Evolutionary conservation across 2,888 invertebrate species (phyloP).

Genomic region (Amitus sp.): DNA sequence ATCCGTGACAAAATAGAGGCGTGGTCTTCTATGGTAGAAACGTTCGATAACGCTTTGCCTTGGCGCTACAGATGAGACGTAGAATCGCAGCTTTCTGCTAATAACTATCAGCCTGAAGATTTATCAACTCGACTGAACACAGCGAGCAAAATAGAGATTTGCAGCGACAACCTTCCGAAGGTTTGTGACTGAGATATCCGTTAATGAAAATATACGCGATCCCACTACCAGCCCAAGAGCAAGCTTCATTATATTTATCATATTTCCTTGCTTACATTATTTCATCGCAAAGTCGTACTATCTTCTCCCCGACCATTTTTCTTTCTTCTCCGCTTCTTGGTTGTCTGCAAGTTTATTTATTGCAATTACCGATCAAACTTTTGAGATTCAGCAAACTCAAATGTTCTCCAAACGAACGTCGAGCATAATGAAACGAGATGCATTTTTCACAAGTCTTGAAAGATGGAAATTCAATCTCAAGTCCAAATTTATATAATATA

Average conservation of each 20-base stretch:
- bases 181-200: slow-evolving; percentile 34
- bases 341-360: not conserved
- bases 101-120: slow-evolving; percentile 38
- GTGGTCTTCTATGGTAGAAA: slow-evolving; percentile 29
- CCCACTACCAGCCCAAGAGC: slow-evolving; percentile 23
- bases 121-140: slow-evolving; percentile 38
- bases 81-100: slow-evolving; percentile 37
- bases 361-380: not conserved
- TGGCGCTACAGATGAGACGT: slow-evolving; percentile 29
- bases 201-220: slow-evolving; percentile 40
- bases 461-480: no score
- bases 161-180: slow-evolving; percentile 35
- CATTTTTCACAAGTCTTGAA: no score
- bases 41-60: slow-evolving; percentile 38
- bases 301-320: slow-evolving; percentile 26
- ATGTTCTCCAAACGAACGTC: no score
- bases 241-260: slow-evolving; percentile 36
- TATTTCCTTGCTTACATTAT: slow-evolving; percentile 33
- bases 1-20: slow-evolving; percentile 36
- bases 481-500: no score
- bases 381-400: no score
- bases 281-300: slow-evolving; percentile 30
- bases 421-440: no score
- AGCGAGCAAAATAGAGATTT: slow-evolving; percentile 36
- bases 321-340: slow-evolving; percentile 10